phyloP scores from a whole-genome alignment of 2,797 vertebrate genomes.

The Anguilla anguilla region DNA sequence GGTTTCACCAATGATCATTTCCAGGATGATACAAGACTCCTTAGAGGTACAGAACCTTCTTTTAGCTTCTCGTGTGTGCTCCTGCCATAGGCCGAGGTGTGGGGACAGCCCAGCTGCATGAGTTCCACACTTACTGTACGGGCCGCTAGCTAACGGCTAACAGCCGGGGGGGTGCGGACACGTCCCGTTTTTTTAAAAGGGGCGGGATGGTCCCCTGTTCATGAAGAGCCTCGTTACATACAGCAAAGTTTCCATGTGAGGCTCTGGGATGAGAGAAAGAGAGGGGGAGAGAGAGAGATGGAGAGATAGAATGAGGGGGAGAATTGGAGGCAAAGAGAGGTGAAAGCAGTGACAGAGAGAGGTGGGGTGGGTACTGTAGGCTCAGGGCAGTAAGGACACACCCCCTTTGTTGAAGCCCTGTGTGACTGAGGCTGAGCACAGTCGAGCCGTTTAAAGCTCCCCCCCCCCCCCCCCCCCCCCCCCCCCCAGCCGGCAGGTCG shows the following conservation, averaged over 20 bases:
- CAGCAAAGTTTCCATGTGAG: not conserved
- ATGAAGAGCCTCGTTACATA: slow-evolving; percentile 10
- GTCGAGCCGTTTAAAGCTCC: not conserved
- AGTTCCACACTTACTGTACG: not conserved
- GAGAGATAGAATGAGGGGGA: not conserved
- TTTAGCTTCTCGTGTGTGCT: slow-evolving; percentile 51
- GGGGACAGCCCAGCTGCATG: not conserved
- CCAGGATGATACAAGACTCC: slow-evolving; percentile 82
- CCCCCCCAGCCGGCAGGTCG: not conserved
- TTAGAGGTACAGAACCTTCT: slow-evolving; percentile 74
- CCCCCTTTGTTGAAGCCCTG: slow-evolving; percentile 5
- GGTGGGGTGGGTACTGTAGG: not conserved
- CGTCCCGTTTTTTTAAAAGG: not conserved
- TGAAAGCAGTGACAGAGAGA: not conserved
- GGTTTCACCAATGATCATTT: slow-evolving; percentile 84
- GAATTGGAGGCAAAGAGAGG: not conserved
- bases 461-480: not conserved
- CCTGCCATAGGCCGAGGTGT: not conserved
- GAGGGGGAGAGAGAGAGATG: not conserved
- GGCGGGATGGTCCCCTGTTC: not conserved
- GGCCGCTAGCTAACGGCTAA: not conserved
- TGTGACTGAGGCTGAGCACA: slow-evolving; percentile 13
- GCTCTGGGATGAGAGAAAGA: slow-evolving; percentile 11
- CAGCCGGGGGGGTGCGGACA: not conserved
- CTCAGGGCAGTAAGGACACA: not conserved